Base-by-base conservation (phyloP, 2,797 vertebrate species). In the Streptopelia turtur region DNA sequence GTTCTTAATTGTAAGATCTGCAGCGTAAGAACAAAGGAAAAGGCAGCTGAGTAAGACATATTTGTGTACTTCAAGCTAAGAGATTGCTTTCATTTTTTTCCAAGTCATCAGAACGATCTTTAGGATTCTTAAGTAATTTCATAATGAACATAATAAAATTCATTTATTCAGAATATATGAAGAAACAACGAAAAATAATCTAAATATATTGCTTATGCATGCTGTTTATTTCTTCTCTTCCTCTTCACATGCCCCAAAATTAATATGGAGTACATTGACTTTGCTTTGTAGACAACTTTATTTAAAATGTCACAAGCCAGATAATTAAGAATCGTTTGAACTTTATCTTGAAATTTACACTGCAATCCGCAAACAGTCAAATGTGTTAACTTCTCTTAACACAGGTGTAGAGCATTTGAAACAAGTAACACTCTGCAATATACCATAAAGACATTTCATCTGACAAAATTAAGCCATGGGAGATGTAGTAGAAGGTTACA, bases 401-500 rank as follows among this genome's bases (percentile, higher is more conserved):
- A 93, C 33, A 94, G 47, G 43, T 82, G 61, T 53, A 88, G 43
- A 83, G 68, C 55, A 78, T 78, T 88, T 41, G 43, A 83, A 96
- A 94, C 43, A 69, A 47, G 87, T 72, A 91, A 77, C 91, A 94
- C 72, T 96, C 76, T 69, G 75, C 69, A 93, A 88, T 72, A 93
- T 92, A 77, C 39, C 90, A 91, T 84, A 95, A 72, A 94, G 96
- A 96, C 91, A 97, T 84, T 95, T 81, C 74, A 94, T 90, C 93
- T 92, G 86, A 93, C 68, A 96, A 96, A 96, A 97, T 74, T 95
- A 91, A 96, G 92, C 70, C 87, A 93, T 93, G 93, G 94, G 87
- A 96, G 92, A 93, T 89, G 90, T 88, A 92, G 87, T 85, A 95
- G 68, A 90, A 97, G 79, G 94, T 96, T 84, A 94, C 92, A 97